Conservation (phyloP, 2,113 vertebrate genomes). For the Melanerpes aurifrons region DNA sequence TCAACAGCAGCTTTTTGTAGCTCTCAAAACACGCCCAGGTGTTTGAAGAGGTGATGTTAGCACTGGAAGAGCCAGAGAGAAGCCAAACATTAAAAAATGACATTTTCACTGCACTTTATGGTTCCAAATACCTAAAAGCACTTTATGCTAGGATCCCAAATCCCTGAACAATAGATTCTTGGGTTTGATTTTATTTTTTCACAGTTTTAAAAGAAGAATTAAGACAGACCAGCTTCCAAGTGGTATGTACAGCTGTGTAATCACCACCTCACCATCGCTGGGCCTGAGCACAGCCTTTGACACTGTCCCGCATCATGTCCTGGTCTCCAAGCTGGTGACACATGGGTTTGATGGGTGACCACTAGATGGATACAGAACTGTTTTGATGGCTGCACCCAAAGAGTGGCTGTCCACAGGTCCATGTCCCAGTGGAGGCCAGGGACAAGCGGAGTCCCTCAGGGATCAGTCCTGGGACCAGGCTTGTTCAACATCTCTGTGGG, state of each 20-base stretch:
- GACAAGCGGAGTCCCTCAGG: too few relatives aligned
- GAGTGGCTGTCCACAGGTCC: too few relatives aligned
- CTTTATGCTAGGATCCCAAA: not conserved
- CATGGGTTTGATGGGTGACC: too few relatives aligned
- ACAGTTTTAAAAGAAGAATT: not conserved
- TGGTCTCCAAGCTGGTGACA: too few relatives aligned
- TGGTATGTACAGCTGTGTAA: not conserved
- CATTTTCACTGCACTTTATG: not conserved
- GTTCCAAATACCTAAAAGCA: not conserved
- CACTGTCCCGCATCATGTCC: too few relatives aligned
- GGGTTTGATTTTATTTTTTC: not conserved
- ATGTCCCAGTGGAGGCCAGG: too few relatives aligned
- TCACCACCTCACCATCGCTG: not conserved
- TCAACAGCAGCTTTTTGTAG: not conserved
- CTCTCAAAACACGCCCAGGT: not conserved
- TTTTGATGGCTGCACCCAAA: too few relatives aligned
- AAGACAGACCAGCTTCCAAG: not conserved
- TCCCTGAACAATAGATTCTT: not conserved
- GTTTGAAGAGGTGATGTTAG: not conserved
- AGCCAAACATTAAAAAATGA: not conserved
- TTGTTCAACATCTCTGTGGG: too few relatives aligned
- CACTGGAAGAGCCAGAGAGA: not conserved
- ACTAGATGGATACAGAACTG: too few relatives aligned
- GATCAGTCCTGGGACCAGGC: too few relatives aligned
- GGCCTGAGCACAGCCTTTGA: too few relatives aligned